Percentiles rank a stretch among this genome's conserved stretches.
phyloP scores from a whole-genome alignment of 2,113 vertebrate genomes.

The Caranx ignobilis region DNA sequence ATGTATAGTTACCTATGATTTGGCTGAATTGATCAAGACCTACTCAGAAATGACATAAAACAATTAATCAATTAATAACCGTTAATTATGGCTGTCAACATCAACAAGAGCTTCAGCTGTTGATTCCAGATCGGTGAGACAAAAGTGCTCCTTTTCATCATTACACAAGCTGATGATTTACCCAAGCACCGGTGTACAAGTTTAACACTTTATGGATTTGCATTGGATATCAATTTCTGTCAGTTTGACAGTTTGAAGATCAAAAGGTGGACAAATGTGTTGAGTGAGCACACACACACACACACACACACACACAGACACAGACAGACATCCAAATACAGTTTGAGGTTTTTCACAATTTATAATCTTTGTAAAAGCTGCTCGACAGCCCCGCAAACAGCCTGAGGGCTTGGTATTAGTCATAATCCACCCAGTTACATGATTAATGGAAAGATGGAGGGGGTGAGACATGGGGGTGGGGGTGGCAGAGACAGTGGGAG shows the following conservation, averaged over 20 bases:
- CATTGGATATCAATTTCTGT: slow-evolving; percentile 25
- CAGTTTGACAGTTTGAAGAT: slow-evolving; percentile 52
- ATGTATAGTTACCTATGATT: not conserved
- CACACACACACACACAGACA: slow-evolving; percentile 22
- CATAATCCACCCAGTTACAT: slow-evolving; percentile 62
- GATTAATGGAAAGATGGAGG: slow-evolving; percentile 39
- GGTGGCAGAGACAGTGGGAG: slow-evolving; percentile 1
- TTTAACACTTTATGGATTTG: slow-evolving; percentile 4
- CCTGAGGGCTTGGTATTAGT: slow-evolving; percentile 55
- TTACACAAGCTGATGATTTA: slow-evolving; percentile 35
- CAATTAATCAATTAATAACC: slow-evolving; percentile 28
- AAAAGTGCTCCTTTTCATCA: slow-evolving; percentile 19
- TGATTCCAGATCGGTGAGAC: not conserved
- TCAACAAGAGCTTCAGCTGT: slow-evolving; percentile 34
- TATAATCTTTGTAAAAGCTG: slow-evolving; percentile 54
- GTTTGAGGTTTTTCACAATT: slow-evolving; percentile 28
- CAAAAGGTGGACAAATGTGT: slow-evolving; percentile 26
- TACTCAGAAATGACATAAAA: not conserved
- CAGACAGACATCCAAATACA: slow-evolving; percentile 33
- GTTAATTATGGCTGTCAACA: slow-evolving; percentile 42
- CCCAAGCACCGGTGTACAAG: not conserved
- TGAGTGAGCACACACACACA: slow-evolving; percentile 39
- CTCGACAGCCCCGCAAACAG: slow-evolving; percentile 58
- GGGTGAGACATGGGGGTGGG: not conserved
- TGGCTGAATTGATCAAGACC: not conserved